These are phyloP conservation scores for Catostomus latipinnis DNA, from an alignment of 2,797 vertebrate species.

Conservation along the genomic window DNA sequence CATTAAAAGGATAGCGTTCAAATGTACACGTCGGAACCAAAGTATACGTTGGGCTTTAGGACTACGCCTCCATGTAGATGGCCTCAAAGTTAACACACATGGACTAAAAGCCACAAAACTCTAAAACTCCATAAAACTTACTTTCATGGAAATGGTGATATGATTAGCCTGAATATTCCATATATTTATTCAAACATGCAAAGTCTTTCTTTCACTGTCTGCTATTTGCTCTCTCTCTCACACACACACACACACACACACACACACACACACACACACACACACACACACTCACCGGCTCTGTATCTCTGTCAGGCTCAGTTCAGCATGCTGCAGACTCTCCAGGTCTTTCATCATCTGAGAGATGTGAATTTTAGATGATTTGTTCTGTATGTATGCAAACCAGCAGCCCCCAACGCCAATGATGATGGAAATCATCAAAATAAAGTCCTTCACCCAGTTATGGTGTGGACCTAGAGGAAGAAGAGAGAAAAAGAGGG, in stretches of 20 bases:
- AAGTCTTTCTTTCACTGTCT: not conserved
- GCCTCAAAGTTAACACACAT: too few relatives aligned
- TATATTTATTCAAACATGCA: not conserved
- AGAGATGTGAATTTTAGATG: constrained; percentile 93
- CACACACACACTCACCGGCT: constrained; percentile 80
- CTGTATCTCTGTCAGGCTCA: constrained; percentile 92
- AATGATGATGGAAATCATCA: constrained; percentile 95
- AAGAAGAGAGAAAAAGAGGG: not conserved
- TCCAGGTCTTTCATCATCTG: constrained; percentile 99
- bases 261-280: too few relatives aligned
- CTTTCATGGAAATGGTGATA: too few relatives aligned
- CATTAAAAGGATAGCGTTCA: too few relatives aligned
- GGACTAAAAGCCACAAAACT: too few relatives aligned
- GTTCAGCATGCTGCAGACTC: constrained; percentile 92
- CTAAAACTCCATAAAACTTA: too few relatives aligned
- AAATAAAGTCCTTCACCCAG: constrained; percentile 97
- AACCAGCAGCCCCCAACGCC: constrained; percentile 98
- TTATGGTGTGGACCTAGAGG: constrained; percentile 86
- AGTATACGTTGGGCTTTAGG: too few relatives aligned
- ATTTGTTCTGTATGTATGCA: constrained; percentile 96
- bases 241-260: too few relatives aligned
- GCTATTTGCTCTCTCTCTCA: too few relatives aligned
- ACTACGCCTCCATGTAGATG: too few relatives aligned
- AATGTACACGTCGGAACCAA: too few relatives aligned
- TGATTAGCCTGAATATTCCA: too few relatives aligned